Conservation (phyloP, 2,888 invertebrate species). For the Philhelius pedissequus region DNA sequence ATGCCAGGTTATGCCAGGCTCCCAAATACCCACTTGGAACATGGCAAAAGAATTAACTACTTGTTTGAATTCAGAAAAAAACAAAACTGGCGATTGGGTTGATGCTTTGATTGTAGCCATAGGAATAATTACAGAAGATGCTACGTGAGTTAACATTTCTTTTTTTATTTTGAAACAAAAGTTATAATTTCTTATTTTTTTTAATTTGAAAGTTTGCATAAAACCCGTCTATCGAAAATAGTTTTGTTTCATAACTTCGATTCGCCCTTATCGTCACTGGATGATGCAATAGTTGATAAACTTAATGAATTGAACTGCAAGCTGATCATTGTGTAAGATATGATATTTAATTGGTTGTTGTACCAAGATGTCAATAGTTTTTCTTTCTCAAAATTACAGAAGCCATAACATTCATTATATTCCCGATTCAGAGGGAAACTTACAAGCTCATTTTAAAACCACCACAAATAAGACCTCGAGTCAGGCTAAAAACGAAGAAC, state of each 20-base stretch:
- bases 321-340: slow-evolving; percentile 83
- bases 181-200: not conserved
- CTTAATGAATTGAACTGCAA: slow-evolving; percentile 81
- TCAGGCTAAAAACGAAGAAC: slow-evolving; percentile 79
- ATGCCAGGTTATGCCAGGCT: slow-evolving; percentile 78
- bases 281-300: slow-evolving; percentile 80
- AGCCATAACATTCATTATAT: slow-evolving; percentile 76
- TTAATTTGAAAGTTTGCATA: slow-evolving; percentile 73
- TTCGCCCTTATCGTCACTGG: slow-evolving; percentile 79
- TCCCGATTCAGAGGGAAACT: slow-evolving; percentile 74
- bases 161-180: not conserved
- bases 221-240: slow-evolving; percentile 80
- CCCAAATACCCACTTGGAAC: slow-evolving; percentile 83
- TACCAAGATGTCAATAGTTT: not conserved
- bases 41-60: slow-evolving; percentile 78
- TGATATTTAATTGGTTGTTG: not conserved
- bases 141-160: slow-evolving; percentile 69
- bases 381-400: slow-evolving; percentile 61
- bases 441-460: slow-evolving; percentile 71
- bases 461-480: slow-evolving; percentile 63
- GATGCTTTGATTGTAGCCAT: slow-evolving; percentile 82
- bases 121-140: slow-evolving; percentile 79
- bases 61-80: slow-evolving; percentile 76
- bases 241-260: slow-evolving; percentile 84
- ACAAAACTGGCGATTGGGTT: slow-evolving; percentile 83